A percentile compares a stretch with the other conserved stretches of the same genome.
These are phyloP conservation scores for Tachyglossus aculeatus DNA, from an alignment of 2,797 vertebrate genomes.

Conservation along the genomic window DNA sequence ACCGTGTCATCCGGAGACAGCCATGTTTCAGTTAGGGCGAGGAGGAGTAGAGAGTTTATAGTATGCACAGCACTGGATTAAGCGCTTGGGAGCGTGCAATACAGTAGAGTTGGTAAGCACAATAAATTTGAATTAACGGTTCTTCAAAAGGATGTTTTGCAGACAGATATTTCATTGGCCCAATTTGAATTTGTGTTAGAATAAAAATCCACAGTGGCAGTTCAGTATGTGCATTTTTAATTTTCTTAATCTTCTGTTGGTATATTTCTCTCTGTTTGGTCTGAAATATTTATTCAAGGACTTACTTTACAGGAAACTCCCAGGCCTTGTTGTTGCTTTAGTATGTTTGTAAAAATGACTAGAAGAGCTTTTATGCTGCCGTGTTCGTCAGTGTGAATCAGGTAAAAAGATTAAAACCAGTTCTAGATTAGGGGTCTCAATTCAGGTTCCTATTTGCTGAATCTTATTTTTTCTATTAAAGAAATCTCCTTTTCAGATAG, in stretches of 20 bases:
- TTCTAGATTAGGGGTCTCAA: conserved; percentile 2
- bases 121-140: neutral
- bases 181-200: neutral
- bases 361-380: conserved; percentile 16
- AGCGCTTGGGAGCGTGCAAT: no score
- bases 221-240: conserved; percentile 14
- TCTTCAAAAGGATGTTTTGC: conserved; percentile 5
- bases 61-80: no score
- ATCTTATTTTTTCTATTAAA: conserved; percentile 55
- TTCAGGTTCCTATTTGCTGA: conserved; percentile 26
- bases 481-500: conserved; percentile 16
- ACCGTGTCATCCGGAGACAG: no score
- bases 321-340: neutral
- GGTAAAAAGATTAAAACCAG: conserved; percentile 41
- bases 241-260: conserved; percentile 16
- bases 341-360: conserved; percentile 30
- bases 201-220: neutral
- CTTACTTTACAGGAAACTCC: conserved; percentile 34
- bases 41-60: no score
- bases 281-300: conserved; percentile 40
- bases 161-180: neutral
- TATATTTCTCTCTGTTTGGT: conserved; percentile 30
- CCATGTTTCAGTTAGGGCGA: no score
- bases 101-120: no score
- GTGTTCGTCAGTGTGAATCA: conserved; percentile 43